A percentile compares a stretch with the other conserved stretches of the same genome.
These are phyloP conservation scores for Caenorhabditis panamensis DNA, from an alignment of 2,888 invertebrate species.

Conservation along the genomic window DNA sequence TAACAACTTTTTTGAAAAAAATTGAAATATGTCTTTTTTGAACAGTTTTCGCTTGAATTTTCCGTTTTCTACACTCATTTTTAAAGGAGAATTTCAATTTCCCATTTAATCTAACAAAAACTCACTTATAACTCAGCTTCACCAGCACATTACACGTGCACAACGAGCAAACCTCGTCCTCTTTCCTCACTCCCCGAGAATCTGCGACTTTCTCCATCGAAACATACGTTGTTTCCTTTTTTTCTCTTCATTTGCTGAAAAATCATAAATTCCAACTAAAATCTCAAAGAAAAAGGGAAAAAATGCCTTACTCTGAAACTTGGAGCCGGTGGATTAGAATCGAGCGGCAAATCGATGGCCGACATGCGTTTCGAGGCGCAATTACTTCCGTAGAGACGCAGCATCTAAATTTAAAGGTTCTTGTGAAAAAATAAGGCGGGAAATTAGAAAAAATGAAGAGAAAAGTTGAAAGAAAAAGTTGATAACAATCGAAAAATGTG, in stretches of 20 bases:
- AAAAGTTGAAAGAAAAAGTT: no score
- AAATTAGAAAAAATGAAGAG: conserved; percentile 5
- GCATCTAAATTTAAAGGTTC: conserved; percentile 44
- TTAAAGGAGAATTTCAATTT: no score
- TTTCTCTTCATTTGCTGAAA: conserved; percentile 53
- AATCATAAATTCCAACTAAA: no score
- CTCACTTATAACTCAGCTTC: conserved; percentile 72
- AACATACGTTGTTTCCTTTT: conserved; percentile 55
- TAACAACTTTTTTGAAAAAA: no score
- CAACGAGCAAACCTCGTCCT: conserved; percentile 67
- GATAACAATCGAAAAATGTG: neutral
- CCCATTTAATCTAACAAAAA: conserved; percentile 3
- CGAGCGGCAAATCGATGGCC: conserved; percentile 38
- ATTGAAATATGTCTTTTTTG: no score
- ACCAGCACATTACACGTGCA: conserved; percentile 78
- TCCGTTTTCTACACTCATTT: no score
- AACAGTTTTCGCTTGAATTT: no score
- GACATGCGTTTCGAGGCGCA: conserved; percentile 27
- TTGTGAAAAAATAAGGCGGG: neutral
- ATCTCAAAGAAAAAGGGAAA: no score
- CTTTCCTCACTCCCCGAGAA: conserved; percentile 43
- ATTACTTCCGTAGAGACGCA: conserved; percentile 50
- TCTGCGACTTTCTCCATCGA: conserved; percentile 59
- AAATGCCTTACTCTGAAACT: conserved; percentile 39
- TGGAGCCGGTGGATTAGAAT: conserved; percentile 41